Evolutionary conservation across 2,113 vertebrate species (phyloP).

Genomic region (Mobula birostris): DNA sequence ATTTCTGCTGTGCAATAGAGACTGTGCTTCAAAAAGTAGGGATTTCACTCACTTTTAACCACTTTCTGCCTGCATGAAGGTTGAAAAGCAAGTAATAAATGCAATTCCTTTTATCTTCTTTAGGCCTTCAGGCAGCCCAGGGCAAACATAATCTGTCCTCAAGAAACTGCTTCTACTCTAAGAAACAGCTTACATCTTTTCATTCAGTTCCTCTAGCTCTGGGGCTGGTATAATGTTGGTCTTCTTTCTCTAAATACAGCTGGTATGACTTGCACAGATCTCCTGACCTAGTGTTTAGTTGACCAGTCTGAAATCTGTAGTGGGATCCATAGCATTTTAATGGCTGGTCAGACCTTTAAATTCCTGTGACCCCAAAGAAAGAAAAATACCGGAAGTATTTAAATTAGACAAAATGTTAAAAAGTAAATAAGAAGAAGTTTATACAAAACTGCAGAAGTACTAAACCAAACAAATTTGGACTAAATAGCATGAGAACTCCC

Average conservation of each 20-base stretch:
- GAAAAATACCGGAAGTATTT: neutral
- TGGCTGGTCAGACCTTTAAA: too few species aligned
- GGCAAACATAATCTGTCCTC: neutral
- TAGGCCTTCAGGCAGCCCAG: neutral
- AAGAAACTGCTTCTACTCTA: neutral
- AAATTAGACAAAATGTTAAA: neutral
- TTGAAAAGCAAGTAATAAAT: neutral
- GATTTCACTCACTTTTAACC: neutral
- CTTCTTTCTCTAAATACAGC: neutral
- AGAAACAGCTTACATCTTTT: neutral
- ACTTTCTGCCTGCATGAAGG: neutral
- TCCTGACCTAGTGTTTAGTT: neutral
- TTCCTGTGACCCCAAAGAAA: neutral
- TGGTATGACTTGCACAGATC: neutral
- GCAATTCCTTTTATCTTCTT: neutral
- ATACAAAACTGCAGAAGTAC: neutral
- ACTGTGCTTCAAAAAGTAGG: neutral
- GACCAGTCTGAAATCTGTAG: neutral
- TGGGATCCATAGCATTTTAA: too few species aligned
- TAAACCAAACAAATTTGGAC: neutral
- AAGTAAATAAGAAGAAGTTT: neutral
- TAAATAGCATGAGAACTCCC: neutral
- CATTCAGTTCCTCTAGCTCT: neutral
- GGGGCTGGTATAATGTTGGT: neutral
- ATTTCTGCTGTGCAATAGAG: neutral